A percentile compares a stretch with the other conserved stretches of the same genome.
phyloP scores from a whole-genome alignment of 2,888 invertebrate genomes.

The Arrhopalites spinosus region DNA sequence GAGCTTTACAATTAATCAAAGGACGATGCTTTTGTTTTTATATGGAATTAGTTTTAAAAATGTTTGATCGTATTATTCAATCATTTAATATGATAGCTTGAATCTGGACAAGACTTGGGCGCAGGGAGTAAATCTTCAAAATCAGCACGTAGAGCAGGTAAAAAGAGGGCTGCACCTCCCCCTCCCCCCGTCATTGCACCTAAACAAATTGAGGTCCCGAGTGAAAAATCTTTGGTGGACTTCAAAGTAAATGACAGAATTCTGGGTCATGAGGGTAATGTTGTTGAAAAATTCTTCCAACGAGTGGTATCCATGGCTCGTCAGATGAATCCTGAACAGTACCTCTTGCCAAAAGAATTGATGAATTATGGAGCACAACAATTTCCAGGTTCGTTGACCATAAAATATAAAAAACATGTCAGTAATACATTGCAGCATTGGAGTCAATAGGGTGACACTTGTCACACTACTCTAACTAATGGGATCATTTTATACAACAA shows the following conservation, averaged over 20 bases:
- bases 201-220: slow-evolving; percentile 40
- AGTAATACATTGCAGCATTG: too few relatives aligned
- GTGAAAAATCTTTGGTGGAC: slow-evolving; percentile 36
- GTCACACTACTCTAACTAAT: too few relatives aligned
- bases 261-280: slow-evolving; percentile 20
- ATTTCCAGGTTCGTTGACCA: slow-evolving; percentile 75
- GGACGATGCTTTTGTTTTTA: too few relatives aligned
- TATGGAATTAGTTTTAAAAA: too few relatives aligned
- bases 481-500: neutral
- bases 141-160: slow-evolving; percentile 48
- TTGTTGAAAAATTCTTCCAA: slow-evolving; percentile 27
- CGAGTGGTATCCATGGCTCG: slow-evolving; percentile 72
- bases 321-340: slow-evolving; percentile 86
- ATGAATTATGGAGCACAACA: slow-evolving; percentile 63
- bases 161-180: slow-evolving; percentile 51
- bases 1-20: too few relatives aligned
- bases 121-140: neutral
- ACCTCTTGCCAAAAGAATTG: slow-evolving; percentile 82
- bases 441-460: too few relatives aligned
- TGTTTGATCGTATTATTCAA: too few relatives aligned
- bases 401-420: too few relatives aligned
- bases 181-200: slow-evolving; percentile 39
- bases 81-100: neutral
- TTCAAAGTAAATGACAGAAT: neutral
- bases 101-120: neutral